phyloP scores from a whole-genome alignment of 2,113 vertebrate genomes.

The Balaenoptera acutorostrata region DNA sequence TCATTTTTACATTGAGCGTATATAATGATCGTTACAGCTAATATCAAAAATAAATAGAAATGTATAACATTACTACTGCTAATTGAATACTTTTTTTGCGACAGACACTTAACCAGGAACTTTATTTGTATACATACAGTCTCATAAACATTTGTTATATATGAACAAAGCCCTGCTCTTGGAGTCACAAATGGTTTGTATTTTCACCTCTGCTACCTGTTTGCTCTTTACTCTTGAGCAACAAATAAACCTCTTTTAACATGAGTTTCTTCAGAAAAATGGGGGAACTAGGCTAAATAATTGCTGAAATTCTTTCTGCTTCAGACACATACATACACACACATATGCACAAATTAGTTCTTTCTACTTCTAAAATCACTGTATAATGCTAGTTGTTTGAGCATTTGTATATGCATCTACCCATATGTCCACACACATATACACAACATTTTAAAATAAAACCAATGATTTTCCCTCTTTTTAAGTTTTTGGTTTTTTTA shows the following conservation, averaged over 20 bases:
- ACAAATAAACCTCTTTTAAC: neutral
- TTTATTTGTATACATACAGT: neutral
- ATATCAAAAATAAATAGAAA: neutral
- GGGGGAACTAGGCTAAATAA: neutral
- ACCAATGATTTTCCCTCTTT: neutral
- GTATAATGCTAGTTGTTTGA: neutral
- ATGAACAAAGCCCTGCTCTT: neutral
- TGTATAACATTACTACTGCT: neutral
- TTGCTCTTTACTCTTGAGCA: neutral
- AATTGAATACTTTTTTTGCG: neutral
- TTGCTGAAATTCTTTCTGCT: neutral
- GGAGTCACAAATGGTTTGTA: neutral
- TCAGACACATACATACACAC: accelerated
- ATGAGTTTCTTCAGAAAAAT: neutral
- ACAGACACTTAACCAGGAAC: neutral
- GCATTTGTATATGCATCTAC: neutral
- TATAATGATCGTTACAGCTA: neutral
- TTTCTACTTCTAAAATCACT: neutral
- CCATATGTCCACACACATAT: neutral
- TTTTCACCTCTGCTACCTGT: neutral
- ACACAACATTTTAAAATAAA: neutral
- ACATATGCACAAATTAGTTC: neutral
- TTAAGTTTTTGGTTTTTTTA: neutral
- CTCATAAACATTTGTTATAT: neutral
- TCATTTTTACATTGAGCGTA: neutral